Evolutionary conservation across 2,797 vertebrate species (phyloP), one percentile per base, ranked within the genome.

Genomic region (Channa striata): DNA sequence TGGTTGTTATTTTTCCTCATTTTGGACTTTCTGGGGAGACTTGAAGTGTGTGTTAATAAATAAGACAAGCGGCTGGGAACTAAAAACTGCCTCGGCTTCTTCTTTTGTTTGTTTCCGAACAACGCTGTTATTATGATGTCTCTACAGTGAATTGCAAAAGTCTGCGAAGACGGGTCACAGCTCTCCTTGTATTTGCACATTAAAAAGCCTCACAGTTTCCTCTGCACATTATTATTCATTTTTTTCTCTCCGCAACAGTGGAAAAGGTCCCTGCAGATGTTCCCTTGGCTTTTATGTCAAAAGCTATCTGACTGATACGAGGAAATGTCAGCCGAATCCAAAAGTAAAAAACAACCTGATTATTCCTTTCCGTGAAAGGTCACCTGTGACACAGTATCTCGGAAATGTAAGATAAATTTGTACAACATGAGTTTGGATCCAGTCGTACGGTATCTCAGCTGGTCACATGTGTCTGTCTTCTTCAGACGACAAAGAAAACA

Each of bases 321-420:
- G 78, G 53, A 91, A 92, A 92, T 92, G 91, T 91, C 88, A 91
- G 68, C 61, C 17, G 37, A 68, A 87, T 82, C 78, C 79, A 75
- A 65, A 78, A 73, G 68, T 52, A 21, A 70, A 73, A 77, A 81
- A 83, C 59, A 80, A 79, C 6, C 77, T 68, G 83, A 91, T 91
- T 85, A 86, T 87, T 88, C 63, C n/a, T 59, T 67, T 65, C 51
- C 6, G 52, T 66, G 69, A 91, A 92, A 91, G 89, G 89, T 89
- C 87, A 87, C 48, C 72, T 44, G 80, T 68, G 80, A 89, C 81
- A 70, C 64, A 1, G 61, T 64, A 67, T 83, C 65, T 84, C 3
- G 34, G 36, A 51, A 84, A 77, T 56, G 68, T 67, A 51, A 83
- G 71, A 87, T 84, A 73, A 59, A 87, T 83, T 34, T 83, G 75